Percentiles rank a stretch among this genome's conserved stretches.
Conservation (phyloP, 1,140 invertebrate genomes). For the Philotrypesis tridentata region DNA sequence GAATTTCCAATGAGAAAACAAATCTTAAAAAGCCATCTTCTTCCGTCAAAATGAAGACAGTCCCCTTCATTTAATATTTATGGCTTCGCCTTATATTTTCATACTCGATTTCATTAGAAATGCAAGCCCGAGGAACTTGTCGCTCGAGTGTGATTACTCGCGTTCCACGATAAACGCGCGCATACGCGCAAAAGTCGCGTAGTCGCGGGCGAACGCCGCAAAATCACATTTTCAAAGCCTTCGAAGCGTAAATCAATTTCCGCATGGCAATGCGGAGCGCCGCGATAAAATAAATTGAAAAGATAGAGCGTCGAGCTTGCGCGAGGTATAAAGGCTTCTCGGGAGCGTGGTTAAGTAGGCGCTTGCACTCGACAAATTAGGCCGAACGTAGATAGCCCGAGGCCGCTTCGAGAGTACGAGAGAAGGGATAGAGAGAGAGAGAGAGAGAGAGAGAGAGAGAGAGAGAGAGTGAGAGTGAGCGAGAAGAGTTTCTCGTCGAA, state of each 20-base stretch:
- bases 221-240: neutral
- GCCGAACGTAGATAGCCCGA: neutral
- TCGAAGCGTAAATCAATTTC: neutral
- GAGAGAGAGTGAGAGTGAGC: too few relatives aligned
- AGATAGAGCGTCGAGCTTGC: neutral
- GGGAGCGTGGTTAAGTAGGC: neutral
- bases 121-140: neutral
- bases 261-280: neutral
- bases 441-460: too few relatives aligned
- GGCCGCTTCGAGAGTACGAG: neutral
- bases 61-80: constrained; percentile 43
- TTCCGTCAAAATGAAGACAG: constrained; percentile 25
- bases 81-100: constrained; percentile 4
- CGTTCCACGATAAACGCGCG: too few relatives aligned
- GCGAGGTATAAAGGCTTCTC: neutral
- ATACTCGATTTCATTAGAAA: constrained; percentile 22
- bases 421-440: constrained; percentile 6
- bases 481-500: too few relatives aligned
- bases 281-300: neutral
- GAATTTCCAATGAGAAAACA: constrained; percentile 49
- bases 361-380: constrained; percentile 24
- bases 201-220: too few relatives aligned
- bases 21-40: constrained; percentile 39
- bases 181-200: neutral
- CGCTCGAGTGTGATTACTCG: neutral